These are phyloP conservation scores for Crambe crambe DNA, from an alignment of 37 sponge, comb jelly and placozoan genomes.

Conservation along the genomic window DNA sequence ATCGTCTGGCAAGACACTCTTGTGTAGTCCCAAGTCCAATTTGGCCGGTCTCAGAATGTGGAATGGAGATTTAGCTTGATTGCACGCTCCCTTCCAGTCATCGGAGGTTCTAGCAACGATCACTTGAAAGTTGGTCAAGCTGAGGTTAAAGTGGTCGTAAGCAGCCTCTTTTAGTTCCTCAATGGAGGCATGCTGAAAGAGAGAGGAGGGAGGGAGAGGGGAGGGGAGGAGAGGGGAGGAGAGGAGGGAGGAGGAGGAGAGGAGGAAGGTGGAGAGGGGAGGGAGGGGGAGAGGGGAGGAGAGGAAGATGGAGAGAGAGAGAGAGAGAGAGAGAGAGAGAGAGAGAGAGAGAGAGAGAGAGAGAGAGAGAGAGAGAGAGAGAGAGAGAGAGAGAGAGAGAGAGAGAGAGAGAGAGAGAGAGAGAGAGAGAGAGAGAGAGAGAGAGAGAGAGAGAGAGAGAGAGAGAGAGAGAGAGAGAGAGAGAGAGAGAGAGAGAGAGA, in stretches of 20 bases:
- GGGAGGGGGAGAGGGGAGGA: background rate
- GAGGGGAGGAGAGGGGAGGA: background rate
- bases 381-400: background rate
- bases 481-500: background rate
- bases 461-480: background rate
- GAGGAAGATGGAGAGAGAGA: constrained; percentile 1
- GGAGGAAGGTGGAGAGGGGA: background rate
- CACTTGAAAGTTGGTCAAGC: constrained; percentile 37
- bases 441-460: background rate
- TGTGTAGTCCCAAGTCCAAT: constrained; percentile 58
- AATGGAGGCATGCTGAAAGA: constrained; percentile 49
- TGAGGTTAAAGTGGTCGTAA: constrained; percentile 75
- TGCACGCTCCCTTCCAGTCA: constrained; percentile 50
- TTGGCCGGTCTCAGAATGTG: constrained; percentile 59
- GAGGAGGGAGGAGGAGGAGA: background rate
- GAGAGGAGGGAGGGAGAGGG: background rate
- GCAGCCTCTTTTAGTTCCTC: constrained; percentile 65
- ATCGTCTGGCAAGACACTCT: constrained; percentile 79
- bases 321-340: background rate
- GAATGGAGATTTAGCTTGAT: constrained; percentile 16
- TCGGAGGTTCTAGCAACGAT: constrained; percentile 50
- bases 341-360: background rate
- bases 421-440: background rate
- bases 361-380: background rate
- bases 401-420: background rate